Base-by-base conservation (phyloP, 2,797 vertebrate genomes). In the Antennarius maculatus region DNA sequence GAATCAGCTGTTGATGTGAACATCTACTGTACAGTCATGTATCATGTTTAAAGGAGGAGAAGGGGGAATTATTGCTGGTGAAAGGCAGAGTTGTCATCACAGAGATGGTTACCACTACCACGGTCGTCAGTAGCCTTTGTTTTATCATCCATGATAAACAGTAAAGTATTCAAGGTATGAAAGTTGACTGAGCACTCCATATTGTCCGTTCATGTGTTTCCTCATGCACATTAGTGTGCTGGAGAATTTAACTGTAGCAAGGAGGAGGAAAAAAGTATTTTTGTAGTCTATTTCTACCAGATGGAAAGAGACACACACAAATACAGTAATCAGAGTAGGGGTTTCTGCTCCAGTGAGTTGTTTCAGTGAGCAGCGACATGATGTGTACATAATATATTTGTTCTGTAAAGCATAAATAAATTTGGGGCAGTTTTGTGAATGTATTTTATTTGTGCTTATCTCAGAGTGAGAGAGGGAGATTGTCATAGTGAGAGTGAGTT, bases 381-480 rank as follows among this genome's bases (percentile, higher is more conserved):
- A 83, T 81, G 80, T 82, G 79, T 79, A 71, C 81, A 79, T 82
- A 82, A 87, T 71, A 18, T 85, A 80, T 91, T 87, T 90, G 83
- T 88, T 87, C 73, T 74, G 61, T 74, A 83, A 87, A 84, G 86
- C 83, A 84, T 83, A 86, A 87, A 72, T 69, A 66, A 54, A 78
- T 76, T 48, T 60, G 61, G 64, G 66, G 60, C 68, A 54, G 59
- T 29, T 67, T 23, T 47, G 61, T 37, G 66, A 56, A 56, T 57
- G 66, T 71, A 69, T 74, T 58, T 55, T 66, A 46, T 42, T 27
- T n/a, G 60, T 66, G 69, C 60, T 73, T 65, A 23, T 70, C 42
- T 47, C 42, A 48, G 51, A 54, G 42, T 62, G 61, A 1, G 46
- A 45, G 43, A 16, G 62, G 18, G 43, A 58, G 53, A 69, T 41